Conservation (phyloP, 2,797 vertebrate species). For the Cottoperca gobio region DNA sequence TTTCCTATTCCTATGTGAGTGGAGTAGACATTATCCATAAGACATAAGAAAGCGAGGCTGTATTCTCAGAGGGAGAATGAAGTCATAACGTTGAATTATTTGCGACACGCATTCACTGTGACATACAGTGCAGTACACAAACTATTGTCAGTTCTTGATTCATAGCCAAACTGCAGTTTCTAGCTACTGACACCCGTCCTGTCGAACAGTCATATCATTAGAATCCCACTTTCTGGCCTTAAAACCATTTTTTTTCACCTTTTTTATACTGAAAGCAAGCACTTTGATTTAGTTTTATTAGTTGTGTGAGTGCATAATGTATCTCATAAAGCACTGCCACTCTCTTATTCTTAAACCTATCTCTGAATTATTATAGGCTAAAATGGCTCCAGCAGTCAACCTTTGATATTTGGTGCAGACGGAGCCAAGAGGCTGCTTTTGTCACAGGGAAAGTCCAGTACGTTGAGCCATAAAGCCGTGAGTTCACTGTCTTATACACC, state of each 20-base stretch:
- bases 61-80: not conserved
- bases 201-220: constrained; percentile 1
- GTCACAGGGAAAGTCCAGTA: not conserved
- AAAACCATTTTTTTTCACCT: too few relatives aligned
- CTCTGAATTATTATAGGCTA: constrained; percentile 15
- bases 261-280: not conserved
- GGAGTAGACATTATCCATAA: not conserved
- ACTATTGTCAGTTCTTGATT: not conserved
- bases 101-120: not conserved
- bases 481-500: not conserved
- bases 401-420: constrained; percentile 14
- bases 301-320: constrained; percentile 6
- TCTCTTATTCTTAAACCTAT: not conserved
- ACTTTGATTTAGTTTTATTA: not conserved
- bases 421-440: constrained; percentile 15
- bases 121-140: not conserved
- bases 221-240: constrained; percentile 2
- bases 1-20: not conserved
- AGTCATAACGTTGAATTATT: not conserved
- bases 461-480: not conserved
- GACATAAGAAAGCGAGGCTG: not conserved
- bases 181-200: not conserved
- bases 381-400: constrained; percentile 3
- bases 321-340: constrained; percentile 6
- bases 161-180: not conserved